Evolutionary conservation across 2,888 invertebrate genomes (phyloP), one percentile per base, ranked within the genome.

Genomic region (Drosophila paracracens): DNA sequence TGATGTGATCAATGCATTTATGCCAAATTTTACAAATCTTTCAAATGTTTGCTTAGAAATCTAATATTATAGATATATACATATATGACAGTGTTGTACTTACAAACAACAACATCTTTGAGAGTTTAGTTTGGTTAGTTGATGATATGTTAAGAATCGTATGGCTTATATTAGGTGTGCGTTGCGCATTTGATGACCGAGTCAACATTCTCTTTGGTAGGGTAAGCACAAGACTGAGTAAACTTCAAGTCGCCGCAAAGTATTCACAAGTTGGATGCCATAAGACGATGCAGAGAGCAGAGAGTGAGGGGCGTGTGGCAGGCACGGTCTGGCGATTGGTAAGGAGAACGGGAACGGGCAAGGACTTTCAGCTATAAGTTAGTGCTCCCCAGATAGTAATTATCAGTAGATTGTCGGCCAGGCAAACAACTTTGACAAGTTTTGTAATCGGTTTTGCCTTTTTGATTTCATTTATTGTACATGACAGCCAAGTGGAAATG

Each of bases 331-430:
- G 50, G 21, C 38, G 29, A 8, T 7, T 7, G 35, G 52, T 53
- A 25, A 40, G 13, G 46, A 50, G 36, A 36, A 16, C 16, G 16
- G 36, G 36, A 18, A 16, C 36, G n/a, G 25, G 56, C 56, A 63
- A 70, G 31, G 74, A 58, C 62, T 60, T 36, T 25, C 52, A 53
- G 76, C 72, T 76, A 88, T 86, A 88, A 84, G 84, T 88, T 88
- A 90, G 87, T 86, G 80, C 74, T 88, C 87, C 87, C 90, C 82
- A 86, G 87, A 86, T 88, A 88, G 90, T 88, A 90, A 88, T 88
- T 88, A 90, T 88, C 89, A 84, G 81, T 81, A 79, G 87, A 88
- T 86, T 88, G 87, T 88, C 74, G 82, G 75, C 70, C 77, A 75
- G 79, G 65, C 66, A 73, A 82, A 71, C 63, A 85, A 85, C 72